Base-by-base conservation (phyloP, 2,797 vertebrate species). In the Gila robusta region DNA sequence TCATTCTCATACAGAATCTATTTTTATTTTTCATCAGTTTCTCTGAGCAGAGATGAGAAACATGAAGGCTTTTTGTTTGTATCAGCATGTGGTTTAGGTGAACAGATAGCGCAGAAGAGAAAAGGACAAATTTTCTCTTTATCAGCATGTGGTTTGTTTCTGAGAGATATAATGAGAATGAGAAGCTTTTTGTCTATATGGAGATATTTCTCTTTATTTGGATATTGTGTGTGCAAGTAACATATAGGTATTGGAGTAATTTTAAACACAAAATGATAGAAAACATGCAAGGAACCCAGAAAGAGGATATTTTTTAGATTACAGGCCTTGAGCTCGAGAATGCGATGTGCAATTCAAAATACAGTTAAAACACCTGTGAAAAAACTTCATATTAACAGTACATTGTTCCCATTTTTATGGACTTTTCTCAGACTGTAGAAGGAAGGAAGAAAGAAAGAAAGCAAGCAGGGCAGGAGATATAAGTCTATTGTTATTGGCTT, bases 131-230 rank as follows among this genome's bases (percentile, higher is more conserved):
- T 81, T 76, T 85, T 84, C 87, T 77, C 77, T 74, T 85, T 90
- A 90, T 90, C 89, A 86, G 87, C 84, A 66, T 90, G 90, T 89
- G 90, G 90, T 90, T 92, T 89, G 90, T 90, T 92, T 89, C 12
- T 86, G 86, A 92, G 44, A 78, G 47, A 85, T 89, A 84, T 87
- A 91, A 92, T 94, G 93, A 94, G 93, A 94, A 93, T 93, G 91
- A 90, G 90, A 54, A 86, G 81, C 70, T 86, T 90, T 90, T 69
- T 90, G 74, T 86, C 74, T 82, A 64, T 73, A 56, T 86, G 69
- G 37, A 11, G 49, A 26, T 72, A 67, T 56, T 52, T 66, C n/a
- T 56, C 54, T 76, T 80, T 59, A 73, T 83, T 66, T 84, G 80
- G 23, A 64, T 37, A 47, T 78, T 54, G 16, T 32, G 37, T 74